These are phyloP conservation scores for Caenorhabditis sp. DNA, from an alignment of 2,888 invertebrate genomes.

Conservation along the genomic window DNA sequence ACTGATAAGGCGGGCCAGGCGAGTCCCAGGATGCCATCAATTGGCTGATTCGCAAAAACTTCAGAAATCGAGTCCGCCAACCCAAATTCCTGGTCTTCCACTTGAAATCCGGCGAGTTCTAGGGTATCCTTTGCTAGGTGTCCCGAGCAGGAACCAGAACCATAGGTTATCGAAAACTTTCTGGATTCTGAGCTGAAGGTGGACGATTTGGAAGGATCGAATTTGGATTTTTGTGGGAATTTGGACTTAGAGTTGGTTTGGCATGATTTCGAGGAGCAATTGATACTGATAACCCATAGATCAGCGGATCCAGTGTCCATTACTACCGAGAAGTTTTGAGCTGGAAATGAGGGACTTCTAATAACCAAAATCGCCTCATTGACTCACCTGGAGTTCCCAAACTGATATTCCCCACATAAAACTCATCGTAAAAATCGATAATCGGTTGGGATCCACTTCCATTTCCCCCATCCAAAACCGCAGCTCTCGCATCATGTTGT, in stretches of 20 bases:
- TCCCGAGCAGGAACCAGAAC: constrained; percentile 72
- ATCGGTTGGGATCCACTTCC: constrained; percentile 12
- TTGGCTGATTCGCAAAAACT: constrained; percentile 72
- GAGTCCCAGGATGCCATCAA: constrained; percentile 77
- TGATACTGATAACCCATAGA: constrained; percentile 66
- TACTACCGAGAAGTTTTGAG: constrained; percentile 29
- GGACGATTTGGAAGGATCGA: constrained; percentile 60
- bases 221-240: constrained; percentile 73
- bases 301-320: constrained; percentile 67
- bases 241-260: constrained; percentile 76
- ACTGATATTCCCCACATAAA: constrained; percentile 85
- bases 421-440: constrained; percentile 63
- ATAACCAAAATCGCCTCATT: too few relatives aligned
- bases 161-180: constrained; percentile 59
- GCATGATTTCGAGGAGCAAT: constrained; percentile 68
- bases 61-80: constrained; percentile 65
- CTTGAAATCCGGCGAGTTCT: constrained; percentile 69
- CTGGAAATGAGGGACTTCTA: constrained; percentile 17
- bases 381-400: constrained; percentile 86
- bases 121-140: constrained; percentile 69
- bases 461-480: background rate
- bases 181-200: constrained; percentile 1
- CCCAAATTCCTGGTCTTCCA: constrained; percentile 72
- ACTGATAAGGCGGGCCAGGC: constrained; percentile 87
- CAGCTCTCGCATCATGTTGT: background rate